phyloP scores from a whole-genome alignment of 2,888 invertebrate species.

The Antheraea yamamai region DNA sequence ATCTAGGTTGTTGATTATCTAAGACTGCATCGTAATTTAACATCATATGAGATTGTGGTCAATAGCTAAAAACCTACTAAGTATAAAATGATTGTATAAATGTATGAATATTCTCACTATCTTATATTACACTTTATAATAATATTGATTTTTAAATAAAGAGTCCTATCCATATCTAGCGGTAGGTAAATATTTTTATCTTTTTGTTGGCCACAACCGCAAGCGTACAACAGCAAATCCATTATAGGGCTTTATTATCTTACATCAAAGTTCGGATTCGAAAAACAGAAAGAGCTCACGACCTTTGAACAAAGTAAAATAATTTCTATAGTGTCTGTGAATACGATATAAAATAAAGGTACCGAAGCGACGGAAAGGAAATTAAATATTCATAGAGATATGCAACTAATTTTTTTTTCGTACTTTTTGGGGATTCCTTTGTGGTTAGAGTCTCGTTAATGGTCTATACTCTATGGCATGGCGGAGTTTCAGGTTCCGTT shows the following conservation, averaged over 20 bases:
- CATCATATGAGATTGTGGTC: too few relatives aligned
- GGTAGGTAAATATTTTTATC: conserved; percentile 48
- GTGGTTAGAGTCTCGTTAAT: conserved; percentile 56
- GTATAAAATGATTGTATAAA: too few relatives aligned
- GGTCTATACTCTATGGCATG: conserved; percentile 23
- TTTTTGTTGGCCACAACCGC: conserved; percentile 60
- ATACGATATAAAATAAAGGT: conserved; percentile 57
- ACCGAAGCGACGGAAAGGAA: conserved; percentile 36
- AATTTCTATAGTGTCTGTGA: conserved; percentile 43
- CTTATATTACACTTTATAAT: not conserved
- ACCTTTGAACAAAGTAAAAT: conserved; percentile 43
- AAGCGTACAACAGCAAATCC: conserved; percentile 64
- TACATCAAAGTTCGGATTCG: conserved; percentile 69
- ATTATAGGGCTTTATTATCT: conserved; percentile 76
- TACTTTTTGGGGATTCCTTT: conserved; percentile 63
- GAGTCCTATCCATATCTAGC: conserved; percentile 50
- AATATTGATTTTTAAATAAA: conserved; percentile 20
- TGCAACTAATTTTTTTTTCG: conserved; percentile 61
- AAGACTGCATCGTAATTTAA: too few relatives aligned
- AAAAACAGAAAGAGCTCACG: conserved; percentile 49
- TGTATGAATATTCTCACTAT: not conserved
- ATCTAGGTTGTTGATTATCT: too few relatives aligned
- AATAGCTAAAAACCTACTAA: too few relatives aligned
- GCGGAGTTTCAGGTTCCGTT: conserved; percentile 13
- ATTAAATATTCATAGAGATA: conserved; percentile 65